phyloP scores from a whole-genome alignment of 2,797 vertebrate species.

The Rousettus madagascariensis region DNA sequence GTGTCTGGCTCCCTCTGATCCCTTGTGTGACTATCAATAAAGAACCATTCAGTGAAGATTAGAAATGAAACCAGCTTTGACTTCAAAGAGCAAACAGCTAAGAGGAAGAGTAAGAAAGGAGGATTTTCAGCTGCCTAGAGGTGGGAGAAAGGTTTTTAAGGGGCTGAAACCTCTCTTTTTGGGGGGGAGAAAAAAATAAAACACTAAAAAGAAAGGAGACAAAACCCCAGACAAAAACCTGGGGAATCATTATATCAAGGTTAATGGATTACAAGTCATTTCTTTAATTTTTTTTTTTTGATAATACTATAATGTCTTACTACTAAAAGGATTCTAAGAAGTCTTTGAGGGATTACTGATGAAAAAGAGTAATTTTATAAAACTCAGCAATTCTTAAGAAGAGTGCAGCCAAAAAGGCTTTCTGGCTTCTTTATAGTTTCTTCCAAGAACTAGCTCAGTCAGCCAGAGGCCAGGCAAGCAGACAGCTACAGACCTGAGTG shows the following conservation, averaged over 20 bases:
- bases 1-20: neutral
- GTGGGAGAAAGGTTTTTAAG: neutral
- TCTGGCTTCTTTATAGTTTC: constrained; percentile 12
- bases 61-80: constrained; percentile 43
- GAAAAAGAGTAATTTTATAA: constrained; percentile 26
- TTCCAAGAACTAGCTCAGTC: neutral
- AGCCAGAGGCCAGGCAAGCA: neutral
- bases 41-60: neutral
- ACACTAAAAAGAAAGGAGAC: neutral
- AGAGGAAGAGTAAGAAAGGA: neutral
- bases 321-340: constrained; percentile 9
- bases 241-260: neutral
- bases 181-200: neutral
- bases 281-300: neutral
- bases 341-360: constrained; percentile 1
- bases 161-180: neutral
- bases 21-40: neutral
- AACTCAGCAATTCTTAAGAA: constrained; percentile 34
- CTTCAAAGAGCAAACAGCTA: constrained; percentile 52
- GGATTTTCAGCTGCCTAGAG: constrained; percentile 23
- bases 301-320: constrained; percentile 15
- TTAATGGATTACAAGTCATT: neutral
- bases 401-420: neutral
- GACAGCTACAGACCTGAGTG: neutral
- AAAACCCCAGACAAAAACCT: neutral